Evolutionary conservation across 1,140 invertebrate species (phyloP).

Genomic region (Amphibalanus amphitrite): DNA sequence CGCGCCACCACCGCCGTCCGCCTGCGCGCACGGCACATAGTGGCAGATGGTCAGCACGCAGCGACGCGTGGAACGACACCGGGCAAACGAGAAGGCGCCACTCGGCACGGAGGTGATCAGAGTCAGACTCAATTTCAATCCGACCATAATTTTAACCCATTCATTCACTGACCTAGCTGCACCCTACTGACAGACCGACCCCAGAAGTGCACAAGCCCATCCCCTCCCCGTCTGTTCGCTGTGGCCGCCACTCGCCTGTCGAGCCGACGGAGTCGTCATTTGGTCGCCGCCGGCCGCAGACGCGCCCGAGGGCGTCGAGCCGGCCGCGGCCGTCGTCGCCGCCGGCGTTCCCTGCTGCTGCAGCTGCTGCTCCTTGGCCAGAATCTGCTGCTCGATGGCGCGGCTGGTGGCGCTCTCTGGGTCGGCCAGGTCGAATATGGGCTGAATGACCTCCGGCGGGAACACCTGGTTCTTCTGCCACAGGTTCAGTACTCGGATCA

Average conservation of each 20-base stretch:
- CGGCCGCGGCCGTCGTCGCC: slow-evolving; percentile 7
- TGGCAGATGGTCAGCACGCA: no score
- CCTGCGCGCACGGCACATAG: no score
- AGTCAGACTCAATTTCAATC: no score
- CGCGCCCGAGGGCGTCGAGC: slow-evolving; percentile 1
- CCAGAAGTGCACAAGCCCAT: no score
- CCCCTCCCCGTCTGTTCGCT: no score
- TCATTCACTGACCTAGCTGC: no score
- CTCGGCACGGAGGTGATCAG: no score
- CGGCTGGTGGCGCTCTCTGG: slow-evolving; percentile 51
- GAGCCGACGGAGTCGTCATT: background rate
- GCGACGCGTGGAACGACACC: slow-evolving; percentile 15
- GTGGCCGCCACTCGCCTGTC: slow-evolving; percentile 18
- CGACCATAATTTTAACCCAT: no score
- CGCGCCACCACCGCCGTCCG: no score
- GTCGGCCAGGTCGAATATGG: slow-evolving; percentile 76
- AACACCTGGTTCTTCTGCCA: slow-evolving; percentile 99
- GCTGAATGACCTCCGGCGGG: slow-evolving; percentile 86
- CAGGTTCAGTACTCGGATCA: slow-evolving; percentile 88
- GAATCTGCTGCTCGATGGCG: slow-evolving; percentile 21
- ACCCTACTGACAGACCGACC: no score
- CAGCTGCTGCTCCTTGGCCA: background rate
- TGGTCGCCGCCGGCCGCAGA: background rate
- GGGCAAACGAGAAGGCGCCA: no score
- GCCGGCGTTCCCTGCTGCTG: slow-evolving; percentile 4